Evolutionary conservation across 2,888 invertebrate genomes (phyloP).

Genomic region (Agrochola macilenta): DNA sequence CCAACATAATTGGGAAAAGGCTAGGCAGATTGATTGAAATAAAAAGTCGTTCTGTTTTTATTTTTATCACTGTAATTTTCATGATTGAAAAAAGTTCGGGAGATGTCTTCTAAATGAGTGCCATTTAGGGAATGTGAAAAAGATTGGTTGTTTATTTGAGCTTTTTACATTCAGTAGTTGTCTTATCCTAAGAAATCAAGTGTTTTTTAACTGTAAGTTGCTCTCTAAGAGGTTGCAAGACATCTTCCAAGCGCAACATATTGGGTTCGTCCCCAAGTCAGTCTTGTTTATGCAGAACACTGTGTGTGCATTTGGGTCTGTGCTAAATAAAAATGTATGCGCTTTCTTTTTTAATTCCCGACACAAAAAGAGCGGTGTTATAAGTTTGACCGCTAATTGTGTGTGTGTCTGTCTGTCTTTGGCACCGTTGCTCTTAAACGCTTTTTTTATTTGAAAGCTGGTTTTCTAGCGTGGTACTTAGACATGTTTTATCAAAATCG

Average conservation of each 20-base stretch:
- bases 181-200: not conserved
- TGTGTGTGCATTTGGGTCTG: not conserved
- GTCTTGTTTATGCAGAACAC: not conserved
- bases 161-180: not conserved
- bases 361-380: no score
- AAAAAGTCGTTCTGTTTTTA: not conserved
- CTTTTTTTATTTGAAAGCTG: no score
- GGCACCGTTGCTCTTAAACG: no score
- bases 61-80: not conserved
- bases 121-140: not conserved
- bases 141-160: not conserved
- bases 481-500: no score
- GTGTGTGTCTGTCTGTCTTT: no score
- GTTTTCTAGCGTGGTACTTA: no score
- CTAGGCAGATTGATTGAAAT: not conserved
- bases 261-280: not conserved
- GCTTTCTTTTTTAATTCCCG: no score
- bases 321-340: no score
- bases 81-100: not conserved
- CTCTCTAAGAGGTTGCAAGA: not conserved
- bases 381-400: no score
- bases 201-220: not conserved
- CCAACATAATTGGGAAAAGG: not conserved
- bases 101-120: not conserved
- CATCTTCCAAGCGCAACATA: not conserved